Evolutionary conservation across 2,797 vertebrate species (phyloP), one percentile per base, ranked within the genome.

Genomic region (Phoebastria nigripes): DNA sequence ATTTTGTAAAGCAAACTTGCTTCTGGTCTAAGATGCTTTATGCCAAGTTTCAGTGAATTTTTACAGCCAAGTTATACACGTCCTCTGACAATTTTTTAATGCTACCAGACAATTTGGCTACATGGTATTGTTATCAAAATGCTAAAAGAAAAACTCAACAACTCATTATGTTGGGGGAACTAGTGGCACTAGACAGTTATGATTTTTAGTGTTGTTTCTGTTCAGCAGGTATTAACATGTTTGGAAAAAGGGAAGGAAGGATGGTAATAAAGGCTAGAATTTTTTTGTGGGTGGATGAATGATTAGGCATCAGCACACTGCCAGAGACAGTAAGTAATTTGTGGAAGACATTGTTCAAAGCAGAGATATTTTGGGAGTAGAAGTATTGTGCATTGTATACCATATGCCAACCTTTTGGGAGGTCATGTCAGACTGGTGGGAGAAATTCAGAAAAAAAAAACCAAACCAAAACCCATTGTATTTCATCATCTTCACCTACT

Each of bases 171-270:
- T n/a, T 63, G 41, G 19, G 19, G 29, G 33, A 94, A 80, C 59
- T 84, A 47, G 59, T 73, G 83, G n/a, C 59, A 87, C 54, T 82
- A 95, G 63, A 73, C 41, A 74, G 47, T 91, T 83, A 91, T 29
- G 51, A 77, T 49, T 90, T 92, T 82, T 47, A 71, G 20, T 67
- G 24, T 63, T 91, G 42, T 79, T 94, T 93, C 80, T 96, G 20
- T 94, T 93, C 66, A 95, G 31, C 86, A 90, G 77, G 85, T 95
- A 87, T 89, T 82, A 90, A 90, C 81, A 82, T 61, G 91, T 80
- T 90, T 59, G 52, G 67, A 54, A 74, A 94, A 87, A 46, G 8
- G 21, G 21, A 87, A 92, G 35, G 87, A 92, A 91, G 3, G 29
- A 41, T 78, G 11, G 15, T 58, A 89, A 92, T 67, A 92, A 95